phyloP scores from a whole-genome alignment of 2,888 invertebrate species.

The Dolichopus griseipennis region DNA sequence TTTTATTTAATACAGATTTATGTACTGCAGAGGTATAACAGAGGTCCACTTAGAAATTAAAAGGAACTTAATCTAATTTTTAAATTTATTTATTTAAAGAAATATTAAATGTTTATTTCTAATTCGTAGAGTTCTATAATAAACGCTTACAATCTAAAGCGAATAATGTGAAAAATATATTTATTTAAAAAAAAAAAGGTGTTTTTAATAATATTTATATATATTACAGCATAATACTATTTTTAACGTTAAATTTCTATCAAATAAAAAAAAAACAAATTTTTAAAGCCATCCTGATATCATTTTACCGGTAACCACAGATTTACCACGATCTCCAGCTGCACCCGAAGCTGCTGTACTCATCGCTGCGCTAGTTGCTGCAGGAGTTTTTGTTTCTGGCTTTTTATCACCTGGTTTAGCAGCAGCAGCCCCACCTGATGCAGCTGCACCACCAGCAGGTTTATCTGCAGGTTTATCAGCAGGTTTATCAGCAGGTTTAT shows the following conservation, averaged over 20 bases:
- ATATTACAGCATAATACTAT: too few species aligned
- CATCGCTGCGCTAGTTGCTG: slow-evolving; percentile 37
- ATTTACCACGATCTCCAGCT: slow-evolving; percentile 55
- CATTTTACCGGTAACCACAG: slow-evolving; percentile 62
- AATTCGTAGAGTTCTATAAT: too few species aligned
- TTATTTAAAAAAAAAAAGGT: too few species aligned
- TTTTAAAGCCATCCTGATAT: slow-evolving; percentile 64
- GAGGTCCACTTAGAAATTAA: too few species aligned
- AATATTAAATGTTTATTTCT: too few species aligned
- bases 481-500: slow-evolving; percentile 24
- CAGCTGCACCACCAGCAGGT: slow-evolving; percentile 24
- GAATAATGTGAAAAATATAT: too few species aligned
- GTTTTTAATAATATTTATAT: too few species aligned
- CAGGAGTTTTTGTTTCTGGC: slow-evolving; percentile 28
- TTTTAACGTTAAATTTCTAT: not conserved
- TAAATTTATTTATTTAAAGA: too few species aligned
- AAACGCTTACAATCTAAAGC: too few species aligned
- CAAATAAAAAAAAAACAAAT: not conserved
- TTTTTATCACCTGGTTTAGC: slow-evolving; percentile 21
- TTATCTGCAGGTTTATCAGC: slow-evolving; percentile 26
- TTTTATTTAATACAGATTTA: too few species aligned
- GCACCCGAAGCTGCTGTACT: slow-evolving; percentile 40
- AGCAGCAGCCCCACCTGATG: slow-evolving; percentile 15
- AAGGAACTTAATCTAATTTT: too few species aligned
- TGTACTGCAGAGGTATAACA: too few species aligned